These are phyloP conservation scores for Zosterops borbonicus DNA, from an alignment of 2,113 vertebrate genomes.

Conservation along the genomic window DNA sequence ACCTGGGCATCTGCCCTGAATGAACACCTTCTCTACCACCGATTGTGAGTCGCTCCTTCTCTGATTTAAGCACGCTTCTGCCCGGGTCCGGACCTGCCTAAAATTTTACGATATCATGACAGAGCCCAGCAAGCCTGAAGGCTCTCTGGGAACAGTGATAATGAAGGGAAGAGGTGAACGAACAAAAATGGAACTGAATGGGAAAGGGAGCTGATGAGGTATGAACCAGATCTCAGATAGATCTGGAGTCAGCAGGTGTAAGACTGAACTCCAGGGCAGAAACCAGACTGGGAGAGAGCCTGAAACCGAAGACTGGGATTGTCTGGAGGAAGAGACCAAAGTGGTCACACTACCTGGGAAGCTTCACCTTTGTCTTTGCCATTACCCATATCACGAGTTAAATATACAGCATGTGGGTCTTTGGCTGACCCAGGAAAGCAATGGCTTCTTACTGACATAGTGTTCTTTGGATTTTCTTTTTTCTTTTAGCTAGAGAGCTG, in stretches of 20 bases:
- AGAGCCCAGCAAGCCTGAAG: too few relatives aligned
- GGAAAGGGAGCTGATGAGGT: neutral
- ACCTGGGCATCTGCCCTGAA: too few relatives aligned
- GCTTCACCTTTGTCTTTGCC: neutral
- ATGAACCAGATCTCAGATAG: rapidly evolving
- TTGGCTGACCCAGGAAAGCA: neutral
- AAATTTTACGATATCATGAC: too few relatives aligned
- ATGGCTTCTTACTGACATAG: neutral
- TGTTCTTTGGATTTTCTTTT: neutral
- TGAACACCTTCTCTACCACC: too few relatives aligned
- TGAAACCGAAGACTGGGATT: neutral
- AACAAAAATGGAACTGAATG: neutral
- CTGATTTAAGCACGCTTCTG: too few relatives aligned
- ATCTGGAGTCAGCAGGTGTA: neutral
- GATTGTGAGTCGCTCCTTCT: too few relatives aligned
- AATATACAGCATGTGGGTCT: neutral
- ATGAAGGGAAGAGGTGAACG: neutral
- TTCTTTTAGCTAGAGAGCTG: neutral
- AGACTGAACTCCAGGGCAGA: neutral
- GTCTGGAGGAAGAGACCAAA: neutral
- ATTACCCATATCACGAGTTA: neutral
- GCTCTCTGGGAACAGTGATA: too few relatives aligned
- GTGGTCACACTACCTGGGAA: neutral
- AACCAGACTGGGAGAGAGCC: neutral
- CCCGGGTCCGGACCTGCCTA: too few relatives aligned